phyloP scores from a whole-genome alignment of 2,797 vertebrate species.

The Tapirus indicus region DNA sequence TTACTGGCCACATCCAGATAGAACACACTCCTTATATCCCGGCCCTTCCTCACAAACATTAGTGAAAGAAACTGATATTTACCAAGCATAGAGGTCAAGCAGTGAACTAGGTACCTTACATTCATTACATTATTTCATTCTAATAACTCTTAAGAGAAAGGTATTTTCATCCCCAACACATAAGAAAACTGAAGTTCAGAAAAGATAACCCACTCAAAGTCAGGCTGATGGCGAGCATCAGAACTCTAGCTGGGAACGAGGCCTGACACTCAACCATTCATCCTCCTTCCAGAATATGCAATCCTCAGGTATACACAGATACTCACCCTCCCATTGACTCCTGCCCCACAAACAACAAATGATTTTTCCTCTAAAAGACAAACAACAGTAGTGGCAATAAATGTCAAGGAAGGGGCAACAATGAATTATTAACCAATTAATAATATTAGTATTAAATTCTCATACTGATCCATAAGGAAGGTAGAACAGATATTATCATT shows the following conservation, averaged over 20 bases:
- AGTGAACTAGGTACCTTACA: background rate
- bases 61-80: background rate
- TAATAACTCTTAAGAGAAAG: background rate
- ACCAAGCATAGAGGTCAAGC: background rate
- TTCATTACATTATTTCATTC: background rate
- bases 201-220: background rate
- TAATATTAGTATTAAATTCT: background rate
- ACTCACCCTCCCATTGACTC: background rate
- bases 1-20: background rate
- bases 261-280: background rate
- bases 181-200: slow-evolving; percentile 7
- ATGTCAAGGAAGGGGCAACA: background rate
- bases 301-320: background rate
- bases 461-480: background rate
- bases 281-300: too few relatives aligned
- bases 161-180: background rate
- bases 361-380: background rate
- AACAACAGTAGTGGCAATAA: background rate
- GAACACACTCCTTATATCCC: background rate
- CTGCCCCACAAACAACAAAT: background rate
- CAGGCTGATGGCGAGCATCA: background rate
- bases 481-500: background rate
- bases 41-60: background rate
- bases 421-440: background rate
- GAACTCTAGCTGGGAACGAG: background rate